Percentiles rank a stretch among this genome's conserved stretches.
phyloP scores from a whole-genome alignment of 2,113 vertebrate species.

The Ageneiosus marmoratus region DNA sequence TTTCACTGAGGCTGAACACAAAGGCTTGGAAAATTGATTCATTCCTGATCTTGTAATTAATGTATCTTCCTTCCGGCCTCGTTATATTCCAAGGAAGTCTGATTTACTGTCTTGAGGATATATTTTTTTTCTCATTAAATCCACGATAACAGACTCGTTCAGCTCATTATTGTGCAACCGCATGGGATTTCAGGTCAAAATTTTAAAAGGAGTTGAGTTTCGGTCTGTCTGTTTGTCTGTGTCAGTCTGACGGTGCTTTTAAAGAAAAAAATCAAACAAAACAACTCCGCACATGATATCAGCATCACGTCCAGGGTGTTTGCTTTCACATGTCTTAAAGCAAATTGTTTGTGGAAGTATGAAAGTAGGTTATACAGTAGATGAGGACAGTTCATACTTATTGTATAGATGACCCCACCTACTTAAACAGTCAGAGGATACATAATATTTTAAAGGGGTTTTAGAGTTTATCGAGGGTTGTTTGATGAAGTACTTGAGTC shows the following conservation, averaged over 20 bases:
- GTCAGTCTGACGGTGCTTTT: neutral
- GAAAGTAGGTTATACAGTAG: slow-evolving; percentile 11
- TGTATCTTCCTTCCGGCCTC: slow-evolving; percentile 36
- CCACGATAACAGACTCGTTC: slow-evolving; percentile 34
- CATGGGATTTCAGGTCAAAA: slow-evolving; percentile 38
- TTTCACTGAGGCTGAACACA: slow-evolving; percentile 29
- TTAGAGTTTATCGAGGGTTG: slow-evolving; percentile 31
- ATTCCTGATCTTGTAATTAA: slow-evolving; percentile 51
- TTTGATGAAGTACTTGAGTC: neutral
- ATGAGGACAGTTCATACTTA: slow-evolving; percentile 19
- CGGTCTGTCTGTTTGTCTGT: too few species aligned
- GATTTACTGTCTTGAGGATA: slow-evolving; percentile 44
- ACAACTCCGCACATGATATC: neutral
- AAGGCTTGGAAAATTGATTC: slow-evolving; percentile 32
- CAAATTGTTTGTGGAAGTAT: neutral
- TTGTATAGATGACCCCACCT: slow-evolving; percentile 33
- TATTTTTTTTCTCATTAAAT: slow-evolving; percentile 45
- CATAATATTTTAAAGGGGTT: slow-evolving; percentile 31
- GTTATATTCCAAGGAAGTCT: slow-evolving; percentile 30
- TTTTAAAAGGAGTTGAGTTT: slow-evolving; percentile 17
- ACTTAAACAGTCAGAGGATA: slow-evolving; percentile 13
- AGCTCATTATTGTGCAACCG: slow-evolving; percentile 18
- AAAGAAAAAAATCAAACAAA: neutral
- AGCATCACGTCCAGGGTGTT: neutral
- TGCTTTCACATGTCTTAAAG: neutral